Evolutionary conservation across 2,888 invertebrate species (phyloP), one percentile per base, ranked within the genome.

Genomic region (Celastrina argiolus): DNA sequence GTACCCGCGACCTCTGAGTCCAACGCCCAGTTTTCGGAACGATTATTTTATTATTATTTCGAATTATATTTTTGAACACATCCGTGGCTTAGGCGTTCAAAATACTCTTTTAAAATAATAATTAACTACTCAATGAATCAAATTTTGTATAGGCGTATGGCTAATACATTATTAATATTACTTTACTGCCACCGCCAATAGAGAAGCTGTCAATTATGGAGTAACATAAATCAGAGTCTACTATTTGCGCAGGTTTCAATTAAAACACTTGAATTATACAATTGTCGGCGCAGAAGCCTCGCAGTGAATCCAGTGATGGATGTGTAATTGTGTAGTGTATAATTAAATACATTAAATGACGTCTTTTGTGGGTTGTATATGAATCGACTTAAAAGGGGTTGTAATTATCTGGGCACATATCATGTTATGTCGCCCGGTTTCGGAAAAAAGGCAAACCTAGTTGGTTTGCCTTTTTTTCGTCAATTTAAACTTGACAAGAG

Each of bases 231-330:
- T 56, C 64, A 64, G 28, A 56, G 18, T 14, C 16, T n/a, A n/a
- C 45, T 59, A 64, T 64, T 63, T 64, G 64, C 56, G 56, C 64
- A 64, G 56, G 34, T 63, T 56, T 63, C 63, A 63, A 67, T 67
- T 64, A 58, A 64, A 63, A 58, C 56, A 64, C 41, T 45, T 56
- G 58, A 67, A 22, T 58, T 16, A 16, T 59, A 58, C 58, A 14
- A 41, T 51, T 56, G 16, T 45, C 36, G 39, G 56, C 51, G n/a
- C 18, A 39, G 28, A 63, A 56, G 34, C 61, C 26, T 39, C 10
- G n/a, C 45, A 31, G 31, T 14, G 34, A 31, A 31, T 28, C 2
- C 31, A 5, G 1, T 51, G 51, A 64, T 64, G 51, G 28, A 64
- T 64, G 64, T 31, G 64, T 26, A 51, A n/a, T 28, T 28, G 28